These are phyloP conservation scores for Panopea generosa DNA, from an alignment of 2,888 invertebrate species.

Conservation along the genomic window DNA sequence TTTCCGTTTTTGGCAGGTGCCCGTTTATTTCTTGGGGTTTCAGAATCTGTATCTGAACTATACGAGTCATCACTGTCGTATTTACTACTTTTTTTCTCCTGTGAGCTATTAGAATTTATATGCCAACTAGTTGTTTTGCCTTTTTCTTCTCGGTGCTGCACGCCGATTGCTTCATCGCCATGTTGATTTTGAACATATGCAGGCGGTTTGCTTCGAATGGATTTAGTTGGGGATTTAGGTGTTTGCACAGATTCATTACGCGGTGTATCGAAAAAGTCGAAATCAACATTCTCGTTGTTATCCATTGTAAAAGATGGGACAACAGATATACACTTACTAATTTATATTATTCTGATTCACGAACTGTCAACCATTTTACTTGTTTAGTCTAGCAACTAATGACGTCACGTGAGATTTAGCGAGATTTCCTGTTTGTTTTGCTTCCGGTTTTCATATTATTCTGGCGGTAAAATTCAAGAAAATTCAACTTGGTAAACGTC, in stretches of 20 bases:
- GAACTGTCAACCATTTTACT: slow-evolving; percentile 49
- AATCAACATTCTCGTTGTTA: slow-evolving; percentile 66
- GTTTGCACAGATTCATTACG: slow-evolving; percentile 35
- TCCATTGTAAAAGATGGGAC: slow-evolving; percentile 9
- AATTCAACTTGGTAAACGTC: slow-evolving; percentile 27
- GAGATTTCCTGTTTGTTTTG: slow-evolving; percentile 20
- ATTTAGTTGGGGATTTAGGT: slow-evolving; percentile 6
- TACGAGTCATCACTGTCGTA: slow-evolving; percentile 44
- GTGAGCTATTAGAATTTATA: slow-evolving; percentile 11
- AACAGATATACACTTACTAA: no score
- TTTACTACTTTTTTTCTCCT: not conserved
- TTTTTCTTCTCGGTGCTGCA: not conserved
- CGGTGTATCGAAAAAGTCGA: slow-evolving; percentile 75
- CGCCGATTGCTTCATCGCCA: slow-evolving; percentile 25
- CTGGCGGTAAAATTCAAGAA: slow-evolving; percentile 20
- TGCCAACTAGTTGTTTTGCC: not conserved
- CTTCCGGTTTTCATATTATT: slow-evolving; percentile 20
- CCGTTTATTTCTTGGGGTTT: slow-evolving; percentile 38
- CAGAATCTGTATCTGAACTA: slow-evolving; percentile 45
- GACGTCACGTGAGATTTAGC: slow-evolving; percentile 67
- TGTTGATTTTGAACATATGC: slow-evolving; percentile 23
- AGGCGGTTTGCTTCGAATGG: slow-evolving; percentile 28
- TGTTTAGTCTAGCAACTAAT: slow-evolving; percentile 76
- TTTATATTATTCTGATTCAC: no score
- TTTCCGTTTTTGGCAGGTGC: slow-evolving; percentile 17